Evolutionary conservation across 2,888 invertebrate species (phyloP).

Genomic region (Heteropelma amictum): DNA sequence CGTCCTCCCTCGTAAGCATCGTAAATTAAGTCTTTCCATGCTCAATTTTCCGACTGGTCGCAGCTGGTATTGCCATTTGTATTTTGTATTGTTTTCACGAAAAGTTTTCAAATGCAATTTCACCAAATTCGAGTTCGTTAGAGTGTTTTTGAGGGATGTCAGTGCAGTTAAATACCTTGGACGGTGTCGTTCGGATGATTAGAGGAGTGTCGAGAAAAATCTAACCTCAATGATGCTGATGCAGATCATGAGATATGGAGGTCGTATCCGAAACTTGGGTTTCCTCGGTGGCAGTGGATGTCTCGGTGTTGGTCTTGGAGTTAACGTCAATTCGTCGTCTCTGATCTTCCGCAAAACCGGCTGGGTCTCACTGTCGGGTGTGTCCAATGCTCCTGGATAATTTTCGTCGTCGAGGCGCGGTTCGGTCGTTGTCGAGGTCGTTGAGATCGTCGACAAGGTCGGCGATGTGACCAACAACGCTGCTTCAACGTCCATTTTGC

Average conservation of each 20-base stretch:
- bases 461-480: slow-evolving; percentile 74
- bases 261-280: slow-evolving; percentile 74
- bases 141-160: too few species aligned
- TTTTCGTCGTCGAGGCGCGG: slow-evolving; percentile 57
- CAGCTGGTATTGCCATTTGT: too few species aligned
- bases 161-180: not conserved
- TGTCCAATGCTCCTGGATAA: slow-evolving; percentile 66
- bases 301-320: slow-evolving; percentile 68
- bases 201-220: not conserved
- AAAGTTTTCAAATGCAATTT: too few species aligned
- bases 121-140: too few species aligned
- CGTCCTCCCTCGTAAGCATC: too few species aligned
- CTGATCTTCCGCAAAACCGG: slow-evolving; percentile 65
- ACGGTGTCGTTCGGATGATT: not conserved
- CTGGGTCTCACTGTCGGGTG: slow-evolving; percentile 58
- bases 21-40: too few species aligned
- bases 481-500: slow-evolving; percentile 74
- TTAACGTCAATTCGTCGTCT: slow-evolving; percentile 66
- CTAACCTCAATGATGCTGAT: slow-evolving; percentile 74
- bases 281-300: slow-evolving; percentile 67
- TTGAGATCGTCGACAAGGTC: slow-evolving; percentile 71
- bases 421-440: slow-evolving; percentile 49
- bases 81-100: too few species aligned
- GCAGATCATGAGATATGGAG: slow-evolving; percentile 76
- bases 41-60: too few species aligned